Evolutionary conservation across 2,113 vertebrate species (phyloP).

Genomic region (Eidolon helvum): DNA sequence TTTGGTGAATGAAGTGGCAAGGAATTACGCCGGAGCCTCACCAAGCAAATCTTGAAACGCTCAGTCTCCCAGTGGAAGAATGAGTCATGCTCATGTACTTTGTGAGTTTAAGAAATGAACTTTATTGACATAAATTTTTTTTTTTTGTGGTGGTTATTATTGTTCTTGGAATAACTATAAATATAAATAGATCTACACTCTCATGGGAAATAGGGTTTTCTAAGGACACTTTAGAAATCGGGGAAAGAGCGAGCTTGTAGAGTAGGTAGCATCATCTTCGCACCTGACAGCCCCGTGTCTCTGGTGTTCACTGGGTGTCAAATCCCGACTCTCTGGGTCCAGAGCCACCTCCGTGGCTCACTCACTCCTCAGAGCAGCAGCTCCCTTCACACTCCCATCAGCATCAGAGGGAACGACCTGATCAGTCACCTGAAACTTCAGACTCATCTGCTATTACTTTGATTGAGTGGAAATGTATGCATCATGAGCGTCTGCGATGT

Average conservation of each 20-base stretch:
- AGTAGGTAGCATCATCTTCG: background rate
- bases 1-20: background rate
- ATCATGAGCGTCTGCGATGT: background rate
- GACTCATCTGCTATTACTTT: background rate
- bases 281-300: background rate
- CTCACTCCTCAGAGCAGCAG: background rate
- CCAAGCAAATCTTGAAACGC: background rate
- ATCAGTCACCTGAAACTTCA: background rate
- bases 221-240: background rate
- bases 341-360: background rate
- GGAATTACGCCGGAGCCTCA: background rate
- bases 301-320: background rate
- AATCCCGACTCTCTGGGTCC: background rate
- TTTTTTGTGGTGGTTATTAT: background rate
- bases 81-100: background rate
- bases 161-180: constrained; percentile 10
- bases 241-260: background rate
- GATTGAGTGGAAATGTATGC: background rate
- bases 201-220: background rate
- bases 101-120: background rate
- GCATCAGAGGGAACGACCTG: background rate
- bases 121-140: background rate
- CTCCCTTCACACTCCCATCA: background rate
- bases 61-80: background rate
- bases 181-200: background rate